phyloP scores from a whole-genome alignment of 2,888 invertebrate genomes.

The Acleris emargana region DNA sequence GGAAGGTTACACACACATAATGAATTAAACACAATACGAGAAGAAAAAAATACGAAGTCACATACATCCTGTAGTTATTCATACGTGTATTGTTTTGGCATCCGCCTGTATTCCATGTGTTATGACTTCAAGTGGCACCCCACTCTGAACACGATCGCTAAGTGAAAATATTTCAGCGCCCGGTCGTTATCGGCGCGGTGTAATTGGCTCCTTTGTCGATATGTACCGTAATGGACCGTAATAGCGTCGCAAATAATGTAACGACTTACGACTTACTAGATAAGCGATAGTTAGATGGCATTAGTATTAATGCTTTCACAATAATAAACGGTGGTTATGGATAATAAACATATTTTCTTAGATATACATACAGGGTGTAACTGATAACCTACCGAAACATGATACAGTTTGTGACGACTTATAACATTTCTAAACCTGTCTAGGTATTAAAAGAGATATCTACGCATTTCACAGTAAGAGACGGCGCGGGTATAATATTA shows the following conservation, averaged over 20 bases:
- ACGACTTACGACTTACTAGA: not conserved
- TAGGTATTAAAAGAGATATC: no score
- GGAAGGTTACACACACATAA: no score
- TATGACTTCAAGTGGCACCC: not conserved
- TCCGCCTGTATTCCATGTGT: not conserved
- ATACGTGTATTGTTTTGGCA: not conserved
- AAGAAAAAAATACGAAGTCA: no score
- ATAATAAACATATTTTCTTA: no score
- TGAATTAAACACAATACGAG: no score
- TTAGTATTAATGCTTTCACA: not conserved
- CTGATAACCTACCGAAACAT: no score
- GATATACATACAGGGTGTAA: no score
- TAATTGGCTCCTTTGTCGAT: conserved; percentile 14
- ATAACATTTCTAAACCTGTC: no score
- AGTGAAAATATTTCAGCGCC: conserved; percentile 18
- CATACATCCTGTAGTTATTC: not conserved
- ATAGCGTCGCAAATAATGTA: conserved; percentile 6
- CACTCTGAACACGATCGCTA: not conserved
- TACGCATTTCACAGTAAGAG: no score
- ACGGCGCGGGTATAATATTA: no score
- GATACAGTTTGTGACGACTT: no score
- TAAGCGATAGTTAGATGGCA: not conserved
- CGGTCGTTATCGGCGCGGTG: conserved; percentile 3
- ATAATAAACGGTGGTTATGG: no score
- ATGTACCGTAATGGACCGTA: conserved; percentile 8